Base-by-base conservation (phyloP, 2,113 vertebrate species). In the Cyphomyrus discorhynchus region DNA sequence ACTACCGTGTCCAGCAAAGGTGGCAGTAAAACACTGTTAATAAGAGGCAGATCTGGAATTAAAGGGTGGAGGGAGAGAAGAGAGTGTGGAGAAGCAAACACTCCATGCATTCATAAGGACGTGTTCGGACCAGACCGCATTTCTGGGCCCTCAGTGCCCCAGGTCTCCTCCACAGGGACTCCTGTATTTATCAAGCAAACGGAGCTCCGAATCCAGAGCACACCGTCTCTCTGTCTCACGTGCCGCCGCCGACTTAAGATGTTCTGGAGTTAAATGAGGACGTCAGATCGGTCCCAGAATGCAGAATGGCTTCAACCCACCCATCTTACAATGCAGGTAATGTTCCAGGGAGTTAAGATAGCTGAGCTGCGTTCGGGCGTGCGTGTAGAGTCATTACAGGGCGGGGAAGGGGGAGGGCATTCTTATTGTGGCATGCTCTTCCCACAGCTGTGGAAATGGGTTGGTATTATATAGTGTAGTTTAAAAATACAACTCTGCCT, bases 141-240 rank as follows among this genome's bases (percentile, higher is more conserved):
- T 85, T 89, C 58, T 86, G 89, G 86, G 47, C 52, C 86, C 35
- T 21, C 21, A 5, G 62, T 47, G 58, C 74, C 77, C 66, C 86
- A 85, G 49, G 17, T 58, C 66, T 21, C 17, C 50, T 87, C 85
- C 35, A 80, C 85, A 42, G 89, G 85, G 85, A 90, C 47, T 9
- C 17, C 85, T 87, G 87, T 87, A 77, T 87, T 87, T 90, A 70
- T 50, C 47, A 52, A 80, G 89, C 89, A 70, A 90, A 85, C 4
- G 66, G 46, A 53, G 45, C 85, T 24, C 47, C 74, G 66, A 87
- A 77, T 49, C 46, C 58, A 87, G 47, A 80, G 58, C 47, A 90
- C 85, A 89, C 53, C 45, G 35, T 80, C 62, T 66, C 62, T 90
- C 47, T 87, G 58, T 87, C 66, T 47, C 13, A 1, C 5, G 0